These are phyloP conservation scores for Eupeodes latifasciatus DNA, from an alignment of 2,888 invertebrate genomes.

Conservation along the genomic window DNA sequence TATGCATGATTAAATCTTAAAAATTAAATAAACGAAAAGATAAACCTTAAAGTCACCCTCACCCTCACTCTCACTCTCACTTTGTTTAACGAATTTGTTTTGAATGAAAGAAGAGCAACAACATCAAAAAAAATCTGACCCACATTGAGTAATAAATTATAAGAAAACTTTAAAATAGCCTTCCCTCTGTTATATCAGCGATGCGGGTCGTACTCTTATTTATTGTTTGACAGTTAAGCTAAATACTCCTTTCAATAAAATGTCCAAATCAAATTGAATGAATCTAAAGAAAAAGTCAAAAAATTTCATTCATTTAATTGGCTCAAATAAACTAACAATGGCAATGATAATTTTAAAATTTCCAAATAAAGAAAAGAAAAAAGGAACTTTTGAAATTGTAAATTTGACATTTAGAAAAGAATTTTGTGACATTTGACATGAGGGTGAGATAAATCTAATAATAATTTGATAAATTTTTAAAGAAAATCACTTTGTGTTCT, in stretches of 20 bases:
- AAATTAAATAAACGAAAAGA: background rate
- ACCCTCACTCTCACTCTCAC: conserved; percentile 36
- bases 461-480: background rate
- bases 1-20: conserved; percentile 64
- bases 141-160: conserved; percentile 62
- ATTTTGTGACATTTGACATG: conserved; percentile 45
- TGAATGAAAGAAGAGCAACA: background rate
- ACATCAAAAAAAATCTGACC: conserved; percentile 66
- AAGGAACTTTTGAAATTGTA: conserved; percentile 6
- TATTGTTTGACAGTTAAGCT: conserved; percentile 23
- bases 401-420: conserved; percentile 37
- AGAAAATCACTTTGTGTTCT: background rate
- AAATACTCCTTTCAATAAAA: conserved; percentile 50
- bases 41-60: conserved; percentile 40
- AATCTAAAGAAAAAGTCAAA: conserved; percentile 15
- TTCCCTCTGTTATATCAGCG: background rate
- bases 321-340: conserved; percentile 32
- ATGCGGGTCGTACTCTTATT: conserved; percentile 52
- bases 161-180: conserved; percentile 65
- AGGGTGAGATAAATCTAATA: background rate
- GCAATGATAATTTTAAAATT: conserved; percentile 3
- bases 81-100: conserved; percentile 62
- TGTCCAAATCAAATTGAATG: conserved; percentile 44
- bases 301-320: conserved; percentile 40
- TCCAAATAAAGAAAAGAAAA: conserved; percentile 5